Evolutionary conservation across 1,140 invertebrate genomes (phyloP).

Genomic region (Dinoponera quadriceps): DNA sequence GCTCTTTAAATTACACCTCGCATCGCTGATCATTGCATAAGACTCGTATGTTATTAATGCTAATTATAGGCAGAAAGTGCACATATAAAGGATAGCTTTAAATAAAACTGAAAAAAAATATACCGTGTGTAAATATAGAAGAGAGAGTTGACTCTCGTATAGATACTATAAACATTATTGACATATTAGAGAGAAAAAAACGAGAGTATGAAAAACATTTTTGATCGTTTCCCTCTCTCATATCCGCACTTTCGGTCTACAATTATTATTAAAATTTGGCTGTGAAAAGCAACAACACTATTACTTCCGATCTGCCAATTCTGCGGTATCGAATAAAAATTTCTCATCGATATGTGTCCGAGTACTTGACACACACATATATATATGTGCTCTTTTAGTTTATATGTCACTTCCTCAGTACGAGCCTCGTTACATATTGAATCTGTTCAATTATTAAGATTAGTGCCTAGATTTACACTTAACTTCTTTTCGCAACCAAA

Average conservation of each 20-base stretch:
- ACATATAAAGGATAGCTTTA: not conserved
- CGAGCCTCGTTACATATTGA: not conserved
- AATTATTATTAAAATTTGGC: conserved; percentile 32
- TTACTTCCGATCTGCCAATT: not conserved
- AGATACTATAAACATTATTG: no score
- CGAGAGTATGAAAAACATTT: no score
- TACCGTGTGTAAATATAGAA: no score
- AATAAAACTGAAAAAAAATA: no score
- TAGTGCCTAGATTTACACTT: conserved; percentile 1
- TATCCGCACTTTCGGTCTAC: not conserved
- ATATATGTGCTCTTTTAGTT: conserved; percentile 4
- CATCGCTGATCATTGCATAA: conserved; percentile 1
- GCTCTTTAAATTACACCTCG: conserved; percentile 2
- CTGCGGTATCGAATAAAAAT: conserved; percentile 5
- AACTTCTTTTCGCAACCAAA: conserved; percentile 24
- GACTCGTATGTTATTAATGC: not conserved
- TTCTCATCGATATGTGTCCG: conserved; percentile 39
- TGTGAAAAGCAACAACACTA: conserved; percentile 6
- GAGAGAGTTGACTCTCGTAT: no score
- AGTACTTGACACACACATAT: conserved; percentile 6
- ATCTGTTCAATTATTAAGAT: conserved; percentile 28
- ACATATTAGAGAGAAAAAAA: no score
- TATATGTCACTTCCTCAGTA: conserved; percentile 1
- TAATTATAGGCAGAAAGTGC: conserved; percentile 16
- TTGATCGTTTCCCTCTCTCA: no score